Base-by-base conservation (phyloP, 2,797 vertebrate genomes). In the Pyrocephalus nanus region DNA sequence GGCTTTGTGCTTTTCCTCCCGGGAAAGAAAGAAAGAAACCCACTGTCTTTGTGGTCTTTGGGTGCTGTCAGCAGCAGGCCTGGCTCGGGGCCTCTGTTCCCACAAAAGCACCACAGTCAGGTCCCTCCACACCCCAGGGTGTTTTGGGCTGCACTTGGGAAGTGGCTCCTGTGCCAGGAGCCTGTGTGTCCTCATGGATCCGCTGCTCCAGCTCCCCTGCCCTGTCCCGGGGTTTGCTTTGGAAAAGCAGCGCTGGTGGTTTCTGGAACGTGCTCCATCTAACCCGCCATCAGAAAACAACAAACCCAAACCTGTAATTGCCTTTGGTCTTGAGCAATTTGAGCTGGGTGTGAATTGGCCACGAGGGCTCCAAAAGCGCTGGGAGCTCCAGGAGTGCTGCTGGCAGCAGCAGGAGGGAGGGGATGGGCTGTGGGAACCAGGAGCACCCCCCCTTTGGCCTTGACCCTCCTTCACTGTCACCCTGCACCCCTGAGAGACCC, bases 261-360 rank as follows among this genome's bases (percentile, higher is more conserved):
- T 93, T 73, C 91, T 94, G 93, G 91, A 90, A 77, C 11, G 8
- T 25, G 74, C 40, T 30, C 86, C 88, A 90, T 93, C 91, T 77
- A 36, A 80, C 50, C 88, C 70, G 1, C 81, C 91, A 91, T 91
- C 95, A 92, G 84, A 86, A 88, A 91, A 94, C 92, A 92, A 72
- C 88, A 69, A 83, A 79, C 15, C 95, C 94, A 65, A 78, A 12
- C 83, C 92, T 16, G 12, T 66, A 80, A 94, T 77, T 91, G 91
- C 88, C 40, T 65, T 67, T 66, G 82, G 82, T 87, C 91, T 90
- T 62, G 54, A 91, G 88, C 93, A 93, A 93, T 87, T 58, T 26
- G 81, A 91, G 86, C 74, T 77, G 95, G 91, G 82, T 92, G 93
- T 26, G 89, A 91, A 84, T 23, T 67, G 66, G 86, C 86, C 53